phyloP scores from a whole-genome alignment of 2,888 invertebrate species.

The Rhimphoctona megacephalus region DNA sequence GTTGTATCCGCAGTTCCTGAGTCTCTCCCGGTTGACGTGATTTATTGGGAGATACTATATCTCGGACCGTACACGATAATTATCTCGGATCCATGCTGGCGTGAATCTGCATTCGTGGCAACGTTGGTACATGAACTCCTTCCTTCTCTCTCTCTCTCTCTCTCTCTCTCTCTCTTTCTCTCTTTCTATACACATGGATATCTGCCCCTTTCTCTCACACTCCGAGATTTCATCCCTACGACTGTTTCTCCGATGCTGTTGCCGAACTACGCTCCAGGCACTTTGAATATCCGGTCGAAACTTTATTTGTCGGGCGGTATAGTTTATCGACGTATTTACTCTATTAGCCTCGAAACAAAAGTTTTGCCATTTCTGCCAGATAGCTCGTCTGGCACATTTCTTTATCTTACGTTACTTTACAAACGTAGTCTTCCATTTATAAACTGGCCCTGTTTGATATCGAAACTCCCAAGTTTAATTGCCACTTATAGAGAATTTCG shows the following conservation, averaged over 20 bases:
- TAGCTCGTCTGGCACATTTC: background rate
- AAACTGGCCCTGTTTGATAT: background rate
- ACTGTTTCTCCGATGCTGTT: slow-evolving; percentile 40
- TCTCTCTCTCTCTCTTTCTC: slow-evolving; percentile 1
- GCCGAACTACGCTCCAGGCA: slow-evolving; percentile 35
- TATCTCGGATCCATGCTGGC: slow-evolving; percentile 60
- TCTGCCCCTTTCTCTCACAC: background rate
- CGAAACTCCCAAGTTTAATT: slow-evolving; percentile 24
- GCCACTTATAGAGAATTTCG: slow-evolving; percentile 6
- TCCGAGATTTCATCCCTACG: slow-evolving; percentile 13
- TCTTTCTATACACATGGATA: background rate
- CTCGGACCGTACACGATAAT: slow-evolving; percentile 55
- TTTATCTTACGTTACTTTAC: background rate
- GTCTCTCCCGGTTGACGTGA: slow-evolving; percentile 39
- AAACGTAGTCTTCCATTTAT: background rate
- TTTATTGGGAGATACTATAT: slow-evolving; percentile 52
- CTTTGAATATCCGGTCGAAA: slow-evolving; percentile 48
- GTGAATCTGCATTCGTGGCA: slow-evolving; percentile 56
- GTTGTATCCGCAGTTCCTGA: slow-evolving; percentile 42
- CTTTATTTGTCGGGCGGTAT: slow-evolving; percentile 44
- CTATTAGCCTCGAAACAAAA: slow-evolving; percentile 35
- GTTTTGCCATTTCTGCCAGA: slow-evolving; percentile 38
- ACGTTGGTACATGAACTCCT: slow-evolving; percentile 27
- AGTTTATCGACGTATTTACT: slow-evolving; percentile 37
- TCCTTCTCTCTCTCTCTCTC: background rate